A percentile compares a stretch with the other conserved stretches of the same genome.
phyloP scores from a whole-genome alignment of 2,113 vertebrate species.

The Pachypanchax playfairii region DNA sequence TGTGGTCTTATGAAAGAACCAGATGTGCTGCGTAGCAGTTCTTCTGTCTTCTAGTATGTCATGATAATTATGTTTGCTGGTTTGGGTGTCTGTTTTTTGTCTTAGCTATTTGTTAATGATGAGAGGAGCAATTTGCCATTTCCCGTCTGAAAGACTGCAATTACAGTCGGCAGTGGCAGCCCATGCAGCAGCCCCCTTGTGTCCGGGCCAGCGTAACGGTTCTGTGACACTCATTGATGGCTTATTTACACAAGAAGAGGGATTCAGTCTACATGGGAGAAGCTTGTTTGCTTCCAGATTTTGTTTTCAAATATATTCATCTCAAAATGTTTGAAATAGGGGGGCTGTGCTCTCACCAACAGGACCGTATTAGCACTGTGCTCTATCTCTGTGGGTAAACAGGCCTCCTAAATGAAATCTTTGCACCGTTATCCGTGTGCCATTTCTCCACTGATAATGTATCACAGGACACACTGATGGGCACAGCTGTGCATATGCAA shows the following conservation, averaged over 20 bases:
- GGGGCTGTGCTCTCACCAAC: conserved; percentile 3
- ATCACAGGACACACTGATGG: conserved; percentile 9
- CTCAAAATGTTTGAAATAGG: conserved; percentile 29
- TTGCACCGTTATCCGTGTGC: conserved; percentile 43
- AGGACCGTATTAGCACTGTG: conserved; percentile 13
- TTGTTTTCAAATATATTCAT: conserved; percentile 48
- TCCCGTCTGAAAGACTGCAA: conserved; percentile 76
- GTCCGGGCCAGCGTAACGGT: conserved; percentile 62
- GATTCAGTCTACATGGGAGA: conserved; percentile 29
- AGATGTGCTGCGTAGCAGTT: conserved; percentile 52
- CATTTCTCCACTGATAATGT: conserved; percentile 37
- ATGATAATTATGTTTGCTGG: conserved; percentile 66
- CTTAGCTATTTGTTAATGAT: conserved; percentile 74
- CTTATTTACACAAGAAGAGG: conserved; percentile 67
- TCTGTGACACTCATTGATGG: conserved; percentile 61
- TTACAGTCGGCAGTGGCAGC: conserved; percentile 63
- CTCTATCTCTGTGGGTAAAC: too few relatives aligned
- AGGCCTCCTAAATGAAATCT: too few relatives aligned
- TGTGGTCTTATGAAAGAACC: conserved; percentile 50
- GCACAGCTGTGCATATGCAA: too few relatives aligned
- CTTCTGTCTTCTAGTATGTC: conserved; percentile 38
- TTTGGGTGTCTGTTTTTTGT: conserved; percentile 62
- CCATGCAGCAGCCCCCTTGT: conserved; percentile 54
- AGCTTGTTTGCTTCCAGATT: conserved; percentile 50
- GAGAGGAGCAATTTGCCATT: conserved; percentile 77